Evolutionary conservation across 2,888 invertebrate species (phyloP).

Genomic region (Eilema caniola): DNA sequence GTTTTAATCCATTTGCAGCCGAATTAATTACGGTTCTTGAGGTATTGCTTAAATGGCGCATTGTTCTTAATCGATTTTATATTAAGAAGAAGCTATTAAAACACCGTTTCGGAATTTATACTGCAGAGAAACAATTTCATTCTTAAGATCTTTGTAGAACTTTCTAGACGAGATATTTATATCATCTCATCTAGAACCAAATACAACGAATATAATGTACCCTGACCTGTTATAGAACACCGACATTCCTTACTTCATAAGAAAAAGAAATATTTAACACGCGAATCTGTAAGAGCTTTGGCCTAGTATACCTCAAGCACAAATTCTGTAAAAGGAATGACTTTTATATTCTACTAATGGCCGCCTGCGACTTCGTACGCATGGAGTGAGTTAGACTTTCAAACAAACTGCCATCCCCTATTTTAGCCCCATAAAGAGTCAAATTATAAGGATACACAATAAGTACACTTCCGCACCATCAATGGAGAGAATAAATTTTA

Average conservation of each 20-base stretch:
- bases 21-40: not conserved
- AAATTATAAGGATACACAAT: too few relatives aligned
- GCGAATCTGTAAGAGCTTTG: not conserved
- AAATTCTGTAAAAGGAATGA: not conserved
- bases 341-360: not conserved
- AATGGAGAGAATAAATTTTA: too few relatives aligned
- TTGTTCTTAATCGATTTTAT: constrained; percentile 8
- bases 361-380: too few relatives aligned
- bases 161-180: not conserved
- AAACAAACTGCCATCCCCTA: too few relatives aligned
- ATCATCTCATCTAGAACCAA: constrained; percentile 12
- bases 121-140: constrained; percentile 4
- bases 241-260: not conserved
- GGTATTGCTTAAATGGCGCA: constrained; percentile 8
- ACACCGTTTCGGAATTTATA: constrained; percentile 11
- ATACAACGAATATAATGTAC: not conserved
- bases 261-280: not conserved
- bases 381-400: too few relatives aligned
- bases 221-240: not conserved
- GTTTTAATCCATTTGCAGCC: constrained; percentile 6
- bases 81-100: constrained; percentile 11
- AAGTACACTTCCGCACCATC: too few relatives aligned
- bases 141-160: not conserved
- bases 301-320: not conserved
- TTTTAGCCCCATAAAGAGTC: too few relatives aligned